phyloP scores from a whole-genome alignment of 2,113 vertebrate genomes.

The Cyprichromis sp. region DNA sequence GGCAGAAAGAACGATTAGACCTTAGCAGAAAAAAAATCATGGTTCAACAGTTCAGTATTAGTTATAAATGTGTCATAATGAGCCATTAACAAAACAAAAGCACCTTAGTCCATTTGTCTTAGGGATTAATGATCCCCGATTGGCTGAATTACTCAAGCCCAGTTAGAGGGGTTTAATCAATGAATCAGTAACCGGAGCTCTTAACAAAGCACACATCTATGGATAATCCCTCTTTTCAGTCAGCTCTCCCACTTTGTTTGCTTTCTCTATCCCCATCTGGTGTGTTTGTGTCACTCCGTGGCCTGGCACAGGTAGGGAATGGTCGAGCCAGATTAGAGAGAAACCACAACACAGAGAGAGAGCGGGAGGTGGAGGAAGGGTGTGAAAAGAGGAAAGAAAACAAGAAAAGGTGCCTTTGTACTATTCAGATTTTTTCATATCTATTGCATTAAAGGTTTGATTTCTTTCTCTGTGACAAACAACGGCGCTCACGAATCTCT shows the following conservation, averaged over 20 bases:
- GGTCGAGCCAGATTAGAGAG: not conserved
- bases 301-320: not conserved
- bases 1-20: not conserved
- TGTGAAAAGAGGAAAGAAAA: not conserved
- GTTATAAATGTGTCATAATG: conserved; percentile 24
- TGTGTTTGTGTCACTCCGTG: not conserved
- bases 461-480: not conserved
- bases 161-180: conserved; percentile 55
- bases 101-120: conserved; percentile 31
- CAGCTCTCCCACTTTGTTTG: conserved; percentile 29
- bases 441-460: not conserved
- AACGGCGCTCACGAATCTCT: not conserved
- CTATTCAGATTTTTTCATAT: not conserved
- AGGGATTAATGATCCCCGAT: conserved; percentile 50
- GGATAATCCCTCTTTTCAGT: conserved; percentile 61
- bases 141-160: conserved; percentile 54
- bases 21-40: not conserved
- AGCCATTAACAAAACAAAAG: conserved; percentile 28
- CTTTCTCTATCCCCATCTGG: conserved; percentile 45
- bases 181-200: conserved; percentile 51
- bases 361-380: not conserved
- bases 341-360: not conserved
- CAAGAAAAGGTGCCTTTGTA: not conserved
- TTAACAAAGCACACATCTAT: conserved; percentile 50
- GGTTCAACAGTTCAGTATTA: not conserved